These are phyloP conservation scores for Hypanus sabinus DNA, from an alignment of 2,113 vertebrate species.

Conservation along the genomic window DNA sequence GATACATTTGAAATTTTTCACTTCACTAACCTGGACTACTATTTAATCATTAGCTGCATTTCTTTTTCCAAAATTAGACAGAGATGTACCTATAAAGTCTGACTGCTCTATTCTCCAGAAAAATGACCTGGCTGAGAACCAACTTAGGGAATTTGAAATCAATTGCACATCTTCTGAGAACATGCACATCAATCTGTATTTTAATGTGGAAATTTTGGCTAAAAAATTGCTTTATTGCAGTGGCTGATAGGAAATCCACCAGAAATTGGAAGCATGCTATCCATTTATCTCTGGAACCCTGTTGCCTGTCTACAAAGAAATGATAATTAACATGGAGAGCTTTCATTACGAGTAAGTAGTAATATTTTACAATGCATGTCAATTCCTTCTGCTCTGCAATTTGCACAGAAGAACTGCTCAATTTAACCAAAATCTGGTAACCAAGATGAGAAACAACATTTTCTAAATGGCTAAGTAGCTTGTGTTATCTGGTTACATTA, in stretches of 20 bases:
- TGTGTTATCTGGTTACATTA: neutral
- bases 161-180: neutral
- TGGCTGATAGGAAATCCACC: neutral
- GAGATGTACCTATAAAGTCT: neutral
- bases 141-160: neutral
- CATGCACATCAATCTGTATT: neutral
- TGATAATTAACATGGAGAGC: neutral
- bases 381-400: neutral
- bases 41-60: neutral
- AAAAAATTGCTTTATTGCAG: neutral
- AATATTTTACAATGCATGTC: neutral
- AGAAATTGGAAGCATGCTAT: neutral
- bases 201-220: neutral
- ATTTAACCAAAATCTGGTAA: neutral
- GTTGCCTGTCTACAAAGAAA: neutral
- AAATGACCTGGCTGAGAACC: neutral
- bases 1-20: neutral
- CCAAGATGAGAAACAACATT: neutral
- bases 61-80: neutral
- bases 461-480: neutral
- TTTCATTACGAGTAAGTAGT: neutral
- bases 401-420: neutral
- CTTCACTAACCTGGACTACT: neutral
- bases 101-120: neutral
- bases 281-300: neutral